These are phyloP conservation scores for Liolophura sinensis DNA, from an alignment of 1,140 invertebrate species.

Conservation along the genomic window DNA sequence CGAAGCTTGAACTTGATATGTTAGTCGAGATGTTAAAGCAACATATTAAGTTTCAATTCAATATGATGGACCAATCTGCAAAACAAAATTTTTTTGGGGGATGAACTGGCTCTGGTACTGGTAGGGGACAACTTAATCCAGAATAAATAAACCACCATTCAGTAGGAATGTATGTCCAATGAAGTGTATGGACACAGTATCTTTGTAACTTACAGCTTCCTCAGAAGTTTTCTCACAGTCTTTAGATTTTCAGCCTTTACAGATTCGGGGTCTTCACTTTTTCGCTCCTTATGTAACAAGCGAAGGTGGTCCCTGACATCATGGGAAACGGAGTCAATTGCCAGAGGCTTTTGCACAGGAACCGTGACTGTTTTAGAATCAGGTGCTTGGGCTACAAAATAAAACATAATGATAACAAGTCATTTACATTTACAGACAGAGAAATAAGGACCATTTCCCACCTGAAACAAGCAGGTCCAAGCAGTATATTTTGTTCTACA, in stretches of 20 bases:
- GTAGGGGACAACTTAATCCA: neutral
- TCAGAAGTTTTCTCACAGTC: slow-evolving; percentile 43
- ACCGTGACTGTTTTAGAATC: neutral
- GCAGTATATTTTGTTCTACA: no score
- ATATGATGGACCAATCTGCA: neutral
- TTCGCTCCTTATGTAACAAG: slow-evolving; percentile 42
- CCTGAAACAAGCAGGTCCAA: no score
- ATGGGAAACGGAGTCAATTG: slow-evolving; percentile 36
- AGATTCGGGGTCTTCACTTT: slow-evolving; percentile 40
- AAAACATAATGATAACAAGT: neutral
- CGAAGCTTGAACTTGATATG: no score
- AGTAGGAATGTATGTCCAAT: neutral
- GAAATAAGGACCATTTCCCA: no score
- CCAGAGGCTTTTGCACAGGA: neutral
- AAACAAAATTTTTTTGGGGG: no score
- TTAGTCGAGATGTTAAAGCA: no score
- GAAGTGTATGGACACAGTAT: neutral
- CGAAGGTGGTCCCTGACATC: slow-evolving; percentile 49
- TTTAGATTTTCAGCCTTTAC: slow-evolving; percentile 39
- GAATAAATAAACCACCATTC: neutral
- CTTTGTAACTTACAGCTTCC: slow-evolving; percentile 45
- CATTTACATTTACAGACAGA: slow-evolving; percentile 2
- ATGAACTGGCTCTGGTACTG: no score
- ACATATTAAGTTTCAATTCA: no score
- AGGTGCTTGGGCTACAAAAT: slow-evolving; percentile 10